Evolutionary conservation across 2,797 vertebrate species (phyloP), one percentile per base, ranked within the genome.

Genomic region (Oceanodroma leucorhoa): DNA sequence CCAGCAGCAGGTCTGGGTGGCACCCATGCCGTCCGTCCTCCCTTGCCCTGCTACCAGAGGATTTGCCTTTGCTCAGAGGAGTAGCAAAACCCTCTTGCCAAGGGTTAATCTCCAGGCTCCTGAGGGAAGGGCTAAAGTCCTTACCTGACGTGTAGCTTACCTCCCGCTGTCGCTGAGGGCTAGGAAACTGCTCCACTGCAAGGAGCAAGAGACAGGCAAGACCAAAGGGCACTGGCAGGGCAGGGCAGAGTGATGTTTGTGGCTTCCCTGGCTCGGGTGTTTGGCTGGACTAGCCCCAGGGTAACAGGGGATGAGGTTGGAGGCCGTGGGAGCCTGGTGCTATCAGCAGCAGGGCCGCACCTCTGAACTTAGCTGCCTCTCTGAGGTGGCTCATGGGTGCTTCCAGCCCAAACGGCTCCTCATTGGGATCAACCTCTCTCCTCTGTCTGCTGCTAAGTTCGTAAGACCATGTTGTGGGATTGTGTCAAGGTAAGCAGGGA

Each of bases 401-500:
- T 87, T 72, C 70, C 62, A 87, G 48, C 66, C 46, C 67, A 27
- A 62, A 46, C 2, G 0, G 23, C 34, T 84, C 26, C 55, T 92
- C 36, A 13, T 5, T 10, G 22, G 36, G 19, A 48, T 70, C 46
- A 46, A 1, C 21, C 20, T 40, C 67, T 46, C 30, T 73, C 30
- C 20, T 70, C 58, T 10, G 5, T 36, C 30, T 65, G 51, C 88
- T 86, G 50, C 76, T 69, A 38, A 34, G 36, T 61, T 60, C 13
- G 1, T 70, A 50, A 79, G 16, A 54, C 7, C 24, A 16, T 0
- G 0, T 1, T 60, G 70, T 53, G 36, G 24, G 22, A 6, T 70
- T 64, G 23, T 40, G 40, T 46, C 4, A 1, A 38, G 18, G 51
- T 38, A 48, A 69, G 64, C 32, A 80, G 55, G 65, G 76, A 46